Conservation (phyloP, 1,140 invertebrate species). For the Cheumatopsyche charites region DNA sequence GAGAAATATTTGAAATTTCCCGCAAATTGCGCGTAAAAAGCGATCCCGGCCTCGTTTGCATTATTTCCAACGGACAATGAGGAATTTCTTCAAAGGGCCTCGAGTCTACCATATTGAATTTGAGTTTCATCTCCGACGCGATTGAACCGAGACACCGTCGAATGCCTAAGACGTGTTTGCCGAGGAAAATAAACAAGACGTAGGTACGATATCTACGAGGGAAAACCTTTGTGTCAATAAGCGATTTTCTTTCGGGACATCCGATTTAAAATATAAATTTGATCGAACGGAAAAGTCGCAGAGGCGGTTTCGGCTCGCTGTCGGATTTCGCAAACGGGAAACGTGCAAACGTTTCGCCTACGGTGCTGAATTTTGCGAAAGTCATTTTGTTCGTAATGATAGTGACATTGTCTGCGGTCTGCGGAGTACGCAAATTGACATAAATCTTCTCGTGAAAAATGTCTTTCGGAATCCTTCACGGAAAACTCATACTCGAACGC, state of each 20-base stretch:
- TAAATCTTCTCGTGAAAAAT: no score
- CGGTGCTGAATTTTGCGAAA: neutral
- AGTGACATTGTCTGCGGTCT: neutral
- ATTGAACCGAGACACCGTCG: neutral
- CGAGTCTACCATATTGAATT: constrained; percentile 30
- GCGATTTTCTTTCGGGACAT: constrained; percentile 2
- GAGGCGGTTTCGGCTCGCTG: no score
- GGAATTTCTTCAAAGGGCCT: constrained; percentile 1
- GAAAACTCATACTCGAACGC: no score
- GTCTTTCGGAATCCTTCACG: no score
- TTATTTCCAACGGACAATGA: neutral
- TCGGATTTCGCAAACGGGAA: neutral
- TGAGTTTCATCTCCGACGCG: constrained; percentile 32
- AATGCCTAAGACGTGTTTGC: constrained; percentile 27
- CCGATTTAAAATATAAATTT: constrained; percentile 11
- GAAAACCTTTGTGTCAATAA: constrained; percentile 22
- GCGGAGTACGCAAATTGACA: no score
- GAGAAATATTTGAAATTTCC: no score
- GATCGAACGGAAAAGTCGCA: no score
- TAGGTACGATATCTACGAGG: constrained; percentile 14
- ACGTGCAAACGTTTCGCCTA: constrained; percentile 3
- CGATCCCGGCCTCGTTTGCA: neutral
- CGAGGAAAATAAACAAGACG: constrained; percentile 37
- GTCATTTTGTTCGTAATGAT: neutral
- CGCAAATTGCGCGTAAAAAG: neutral